A percentile compares a stretch with the other conserved stretches of the same genome.
Evolutionary conservation across 1,140 invertebrate species (phyloP).

Genomic region (Zophobas atratus): DNA sequence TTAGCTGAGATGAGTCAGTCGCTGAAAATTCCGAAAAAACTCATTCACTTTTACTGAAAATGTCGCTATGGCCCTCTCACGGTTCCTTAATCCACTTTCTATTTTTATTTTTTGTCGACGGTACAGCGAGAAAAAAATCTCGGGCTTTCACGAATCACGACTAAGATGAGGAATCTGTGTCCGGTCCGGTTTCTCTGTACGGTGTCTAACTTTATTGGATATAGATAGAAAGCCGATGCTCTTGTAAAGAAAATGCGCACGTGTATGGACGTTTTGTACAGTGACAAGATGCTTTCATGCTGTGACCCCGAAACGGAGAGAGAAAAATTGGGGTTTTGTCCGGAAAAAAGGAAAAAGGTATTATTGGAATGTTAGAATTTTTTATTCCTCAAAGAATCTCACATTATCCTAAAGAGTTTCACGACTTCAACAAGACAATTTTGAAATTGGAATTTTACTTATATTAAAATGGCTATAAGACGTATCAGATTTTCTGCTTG

Average conservation of each 20-base stretch:
- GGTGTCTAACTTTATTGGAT: constrained; percentile 32
- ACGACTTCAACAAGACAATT: no score
- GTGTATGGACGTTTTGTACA: neutral
- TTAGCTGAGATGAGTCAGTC: neutral
- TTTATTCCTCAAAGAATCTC: neutral
- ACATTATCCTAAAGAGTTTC: no score
- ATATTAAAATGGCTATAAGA: no score
- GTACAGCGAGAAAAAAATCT: constrained; percentile 17
- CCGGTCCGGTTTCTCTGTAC: constrained; percentile 27
- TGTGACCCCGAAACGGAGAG: constrained; percentile 19
- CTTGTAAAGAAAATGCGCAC: constrained; percentile 20
- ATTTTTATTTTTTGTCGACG: constrained; percentile 37
- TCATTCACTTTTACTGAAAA: constrained; percentile 5
- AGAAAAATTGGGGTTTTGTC: neutral
- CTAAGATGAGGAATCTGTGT: constrained; percentile 5
- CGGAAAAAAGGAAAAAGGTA: no score
- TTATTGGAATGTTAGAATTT: neutral
- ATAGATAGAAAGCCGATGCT: constrained; percentile 29
- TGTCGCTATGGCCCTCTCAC: constrained; percentile 17
- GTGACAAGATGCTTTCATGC: neutral
- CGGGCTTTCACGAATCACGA: constrained; percentile 32
- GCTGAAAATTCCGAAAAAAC: neutral
- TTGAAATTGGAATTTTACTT: no score
- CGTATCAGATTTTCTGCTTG: no score
- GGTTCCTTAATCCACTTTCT: constrained; percentile 51